These are phyloP conservation scores for Limanda limanda DNA, from an alignment of 2,113 vertebrate genomes.

Conservation along the genomic window DNA sequence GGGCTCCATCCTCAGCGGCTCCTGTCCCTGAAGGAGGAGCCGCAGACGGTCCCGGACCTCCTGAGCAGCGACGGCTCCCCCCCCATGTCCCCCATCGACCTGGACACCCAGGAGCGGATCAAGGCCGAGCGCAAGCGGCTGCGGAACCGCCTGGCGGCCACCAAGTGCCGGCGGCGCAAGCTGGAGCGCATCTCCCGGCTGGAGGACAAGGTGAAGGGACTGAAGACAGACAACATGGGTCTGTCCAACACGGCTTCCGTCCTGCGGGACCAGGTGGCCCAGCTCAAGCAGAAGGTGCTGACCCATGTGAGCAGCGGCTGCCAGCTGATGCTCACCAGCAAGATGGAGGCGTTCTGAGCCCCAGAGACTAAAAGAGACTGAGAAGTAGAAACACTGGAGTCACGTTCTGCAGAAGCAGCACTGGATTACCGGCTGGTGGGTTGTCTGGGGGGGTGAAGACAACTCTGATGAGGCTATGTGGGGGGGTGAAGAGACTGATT, in stretches of 20 bases:
- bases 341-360: constrained; percentile 86
- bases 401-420: constrained; percentile 64
- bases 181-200: constrained; percentile 93
- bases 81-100: constrained; percentile 91
- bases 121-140: constrained; percentile 93
- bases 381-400: constrained; percentile 81
- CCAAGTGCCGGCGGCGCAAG: constrained; percentile 92
- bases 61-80: constrained; percentile 87
- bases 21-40: constrained; percentile 89
- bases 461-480: constrained; percentile 42
- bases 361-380: constrained; percentile 50
- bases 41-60: constrained; percentile 90
- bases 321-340: constrained; percentile 90
- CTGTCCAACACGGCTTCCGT: constrained; percentile 90
- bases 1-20: constrained; percentile 78
- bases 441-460: constrained; percentile 37
- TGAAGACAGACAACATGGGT: constrained; percentile 92
- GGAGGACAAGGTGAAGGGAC: constrained; percentile 92
- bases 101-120: constrained; percentile 92
- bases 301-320: constrained; percentile 93
- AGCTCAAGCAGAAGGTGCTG: constrained; percentile 93
- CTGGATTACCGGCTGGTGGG: constrained; percentile 57
- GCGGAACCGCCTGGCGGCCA: constrained; percentile 91
- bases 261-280: constrained; percentile 92
- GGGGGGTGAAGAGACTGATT: constrained; percentile 58